These are phyloP conservation scores for Tortrix viridana DNA, from an alignment of 2,888 invertebrate genomes.

Conservation along the genomic window DNA sequence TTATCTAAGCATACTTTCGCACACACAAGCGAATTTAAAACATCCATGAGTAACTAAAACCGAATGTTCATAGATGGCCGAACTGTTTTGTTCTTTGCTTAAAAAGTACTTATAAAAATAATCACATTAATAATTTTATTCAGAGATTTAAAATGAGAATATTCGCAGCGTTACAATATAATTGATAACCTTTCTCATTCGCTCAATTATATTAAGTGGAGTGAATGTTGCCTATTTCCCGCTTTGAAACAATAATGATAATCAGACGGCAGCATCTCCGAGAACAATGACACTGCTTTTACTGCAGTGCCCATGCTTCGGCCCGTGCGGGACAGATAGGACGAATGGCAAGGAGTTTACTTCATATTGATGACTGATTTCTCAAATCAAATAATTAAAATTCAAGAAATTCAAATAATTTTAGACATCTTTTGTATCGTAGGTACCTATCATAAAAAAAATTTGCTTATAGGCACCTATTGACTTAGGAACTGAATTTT, in stretches of 20 bases:
- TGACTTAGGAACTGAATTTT: no score
- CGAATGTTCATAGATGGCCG: neutral
- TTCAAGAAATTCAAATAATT: no score
- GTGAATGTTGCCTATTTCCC: slow-evolving; percentile 78
- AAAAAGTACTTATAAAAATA: slow-evolving; percentile 16
- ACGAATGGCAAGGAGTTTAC: no score
- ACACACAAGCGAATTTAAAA: no score
- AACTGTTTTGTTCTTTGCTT: slow-evolving; percentile 22
- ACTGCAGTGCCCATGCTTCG: slow-evolving; percentile 57
- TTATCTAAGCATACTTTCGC: no score
- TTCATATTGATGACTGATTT: no score
- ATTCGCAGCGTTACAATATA: slow-evolving; percentile 42
- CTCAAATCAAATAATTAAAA: no score
- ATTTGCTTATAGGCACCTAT: no score
- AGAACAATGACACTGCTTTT: slow-evolving; percentile 76
- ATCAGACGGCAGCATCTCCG: slow-evolving; percentile 73
- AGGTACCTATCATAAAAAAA: no score
- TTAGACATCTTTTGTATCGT: no score
- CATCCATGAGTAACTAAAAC: no score
- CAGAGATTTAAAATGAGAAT: slow-evolving; percentile 36
- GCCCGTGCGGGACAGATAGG: neutral
- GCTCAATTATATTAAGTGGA: slow-evolving; percentile 80
- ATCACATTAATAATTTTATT: slow-evolving; percentile 32
- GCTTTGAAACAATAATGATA: slow-evolving; percentile 79
- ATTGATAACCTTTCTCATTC: slow-evolving; percentile 79